These are phyloP conservation scores for Amphiprion percula DNA, from an alignment of 2,113 vertebrate species.

Conservation along the genomic window DNA sequence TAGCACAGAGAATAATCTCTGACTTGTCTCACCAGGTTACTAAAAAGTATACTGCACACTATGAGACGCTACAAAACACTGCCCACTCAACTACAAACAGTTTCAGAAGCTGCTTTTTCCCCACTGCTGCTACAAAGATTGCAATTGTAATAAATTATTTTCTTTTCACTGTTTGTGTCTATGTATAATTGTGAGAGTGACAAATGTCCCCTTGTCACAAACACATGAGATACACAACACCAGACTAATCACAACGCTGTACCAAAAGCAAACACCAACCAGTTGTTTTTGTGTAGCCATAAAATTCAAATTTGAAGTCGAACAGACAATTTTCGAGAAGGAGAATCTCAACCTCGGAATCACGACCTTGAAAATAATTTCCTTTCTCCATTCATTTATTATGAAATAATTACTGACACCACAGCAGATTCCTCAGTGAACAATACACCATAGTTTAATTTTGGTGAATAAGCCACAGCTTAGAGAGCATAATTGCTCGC, in stretches of 20 bases:
- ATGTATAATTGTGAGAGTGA: constrained; percentile 9
- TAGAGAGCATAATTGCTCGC: constrained; percentile 40
- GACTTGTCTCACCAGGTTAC: constrained; percentile 12
- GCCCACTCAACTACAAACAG: constrained; percentile 9
- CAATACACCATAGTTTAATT: constrained; percentile 51
- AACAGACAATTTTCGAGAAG: constrained; percentile 29
- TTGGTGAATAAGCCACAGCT: constrained; percentile 43
- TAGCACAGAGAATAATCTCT: constrained; percentile 6
- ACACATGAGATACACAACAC: not conserved
- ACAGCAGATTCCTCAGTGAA: constrained; percentile 51
- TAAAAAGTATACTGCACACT: not conserved
- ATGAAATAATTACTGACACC: constrained; percentile 47
- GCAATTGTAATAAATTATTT: constrained; percentile 10
- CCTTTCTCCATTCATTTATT: constrained; percentile 48
- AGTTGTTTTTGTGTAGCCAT: constrained; percentile 1
- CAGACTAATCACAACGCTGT: not conserved
- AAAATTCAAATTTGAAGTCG: constrained; percentile 20
- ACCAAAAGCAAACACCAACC: constrained; percentile 9
- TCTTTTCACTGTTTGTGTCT: constrained; percentile 17
- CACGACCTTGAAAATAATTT: constrained; percentile 48
- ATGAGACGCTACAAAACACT: constrained; percentile 1
- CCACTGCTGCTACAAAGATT: not conserved
- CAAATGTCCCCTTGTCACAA: not conserved
- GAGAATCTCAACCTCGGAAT: constrained; percentile 42
- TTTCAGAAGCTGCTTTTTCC: constrained; percentile 12